These are phyloP conservation scores for Oreochromis niloticus DNA, from an alignment of 2,113 vertebrate species.

Conservation along the genomic window DNA sequence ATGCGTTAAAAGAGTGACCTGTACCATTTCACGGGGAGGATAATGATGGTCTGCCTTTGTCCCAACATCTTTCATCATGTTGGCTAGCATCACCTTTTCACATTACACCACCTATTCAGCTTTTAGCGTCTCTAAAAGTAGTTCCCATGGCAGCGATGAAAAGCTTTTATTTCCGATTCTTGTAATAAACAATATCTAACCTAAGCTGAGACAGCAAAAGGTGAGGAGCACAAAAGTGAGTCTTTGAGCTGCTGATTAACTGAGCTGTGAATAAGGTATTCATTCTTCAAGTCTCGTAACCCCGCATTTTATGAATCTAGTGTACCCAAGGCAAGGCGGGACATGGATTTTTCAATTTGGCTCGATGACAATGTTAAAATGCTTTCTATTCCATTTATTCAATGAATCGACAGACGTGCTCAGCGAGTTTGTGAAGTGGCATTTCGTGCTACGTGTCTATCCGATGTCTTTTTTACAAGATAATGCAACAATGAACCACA, in stretches of 20 bases:
- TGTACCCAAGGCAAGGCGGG: background rate
- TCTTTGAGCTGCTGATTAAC: conserved; percentile 1
- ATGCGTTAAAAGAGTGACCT: conserved; percentile 46
- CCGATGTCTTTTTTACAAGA: background rate
- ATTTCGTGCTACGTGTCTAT: background rate
- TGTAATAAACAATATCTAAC: conserved; percentile 25
- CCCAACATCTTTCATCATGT: conserved; percentile 36
- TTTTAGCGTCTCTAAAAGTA: conserved; percentile 14
- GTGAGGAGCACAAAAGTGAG: background rate
- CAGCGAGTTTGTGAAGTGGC: background rate
- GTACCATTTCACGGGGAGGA: conserved; percentile 25
- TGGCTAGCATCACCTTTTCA: conserved; percentile 5
- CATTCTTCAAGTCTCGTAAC: background rate
- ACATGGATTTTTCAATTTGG: background rate
- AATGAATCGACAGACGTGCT: background rate
- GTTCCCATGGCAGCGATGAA: conserved; percentile 19
- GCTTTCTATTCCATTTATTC: background rate
- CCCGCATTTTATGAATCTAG: background rate
- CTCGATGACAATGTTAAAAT: background rate
- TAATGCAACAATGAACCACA: background rate
- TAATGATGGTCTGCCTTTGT: conserved; percentile 55
- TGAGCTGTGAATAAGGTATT: background rate
- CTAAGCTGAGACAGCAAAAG: background rate
- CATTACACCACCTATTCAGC: conserved; percentile 16
- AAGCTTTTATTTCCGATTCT: background rate